These are phyloP conservation scores for Megaptera novaeangliae DNA, from an alignment of 2,113 vertebrate genomes.

Conservation along the genomic window DNA sequence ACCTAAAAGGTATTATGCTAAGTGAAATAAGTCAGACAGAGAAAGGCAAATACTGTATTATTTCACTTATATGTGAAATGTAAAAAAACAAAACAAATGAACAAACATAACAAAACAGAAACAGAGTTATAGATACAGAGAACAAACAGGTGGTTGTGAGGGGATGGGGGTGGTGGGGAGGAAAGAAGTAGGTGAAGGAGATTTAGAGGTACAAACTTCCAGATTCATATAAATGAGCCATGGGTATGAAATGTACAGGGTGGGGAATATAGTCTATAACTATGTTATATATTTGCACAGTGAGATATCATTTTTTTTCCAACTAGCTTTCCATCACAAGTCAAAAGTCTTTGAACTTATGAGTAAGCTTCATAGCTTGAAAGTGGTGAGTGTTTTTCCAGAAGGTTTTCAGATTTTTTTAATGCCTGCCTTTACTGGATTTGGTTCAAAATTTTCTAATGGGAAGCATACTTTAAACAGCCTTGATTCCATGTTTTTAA, in stretches of 20 bases:
- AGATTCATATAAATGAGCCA: background rate
- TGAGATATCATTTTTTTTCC: constrained; percentile 23
- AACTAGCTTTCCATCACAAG: constrained; percentile 15
- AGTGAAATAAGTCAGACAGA: too few species aligned
- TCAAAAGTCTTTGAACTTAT: constrained; percentile 63
- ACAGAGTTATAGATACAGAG: too few species aligned
- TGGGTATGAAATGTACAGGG: background rate
- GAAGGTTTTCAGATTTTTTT: constrained; percentile 56
- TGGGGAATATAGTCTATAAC: background rate
- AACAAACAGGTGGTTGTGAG: too few species aligned
- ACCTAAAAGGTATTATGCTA: too few species aligned
- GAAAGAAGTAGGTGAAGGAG: background rate
- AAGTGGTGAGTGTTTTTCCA: constrained; percentile 65
- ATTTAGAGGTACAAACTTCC: background rate
- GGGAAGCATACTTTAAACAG: constrained; percentile 57
- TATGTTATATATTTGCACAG: too few species aligned
- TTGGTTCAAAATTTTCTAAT: constrained; percentile 58
- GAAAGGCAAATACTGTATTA: too few species aligned
- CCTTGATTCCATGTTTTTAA: constrained; percentile 21
- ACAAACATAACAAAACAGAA: too few species aligned
- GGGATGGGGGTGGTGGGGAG: too few species aligned
- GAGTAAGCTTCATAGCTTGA: constrained; percentile 30
- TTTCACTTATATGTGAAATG: too few species aligned
- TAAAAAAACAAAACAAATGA: too few species aligned
- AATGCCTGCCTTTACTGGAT: constrained; percentile 51